Conservation (phyloP, 35 echinoderm and acorn worm species). For the Hemicentrotus pulcherrimus region DNA sequence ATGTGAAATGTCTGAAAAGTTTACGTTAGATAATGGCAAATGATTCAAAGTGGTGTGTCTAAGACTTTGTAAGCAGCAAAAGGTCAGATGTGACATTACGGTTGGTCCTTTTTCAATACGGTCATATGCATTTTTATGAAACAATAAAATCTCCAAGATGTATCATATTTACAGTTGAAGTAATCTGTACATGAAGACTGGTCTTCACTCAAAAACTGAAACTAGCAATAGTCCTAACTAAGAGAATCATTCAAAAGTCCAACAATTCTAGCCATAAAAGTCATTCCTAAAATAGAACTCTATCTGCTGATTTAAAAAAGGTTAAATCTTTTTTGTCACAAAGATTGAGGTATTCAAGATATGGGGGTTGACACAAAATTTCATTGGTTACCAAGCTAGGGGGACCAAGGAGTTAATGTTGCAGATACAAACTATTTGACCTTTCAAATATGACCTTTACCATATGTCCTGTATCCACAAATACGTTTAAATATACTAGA, state of each 20-base stretch:
- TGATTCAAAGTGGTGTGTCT: neutral
- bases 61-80: neutral
- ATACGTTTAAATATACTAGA: neutral
- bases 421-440: neutral
- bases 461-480: neutral
- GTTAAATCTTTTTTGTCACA: neutral
- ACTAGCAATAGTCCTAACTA: neutral
- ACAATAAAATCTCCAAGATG: constrained; percentile 3
- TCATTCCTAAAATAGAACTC: neutral
- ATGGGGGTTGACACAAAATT: neutral
- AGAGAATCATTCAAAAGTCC: no score
- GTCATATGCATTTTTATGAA: neutral
- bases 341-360: constrained; percentile 11
- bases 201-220: neutral
- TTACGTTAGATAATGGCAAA: neutral
- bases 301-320: neutral
- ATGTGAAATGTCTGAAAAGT: no score
- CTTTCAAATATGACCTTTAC: neutral
- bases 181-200: neutral
- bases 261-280: neutral
- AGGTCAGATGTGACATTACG: neutral
- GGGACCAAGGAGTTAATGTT: neutral
- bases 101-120: neutral
- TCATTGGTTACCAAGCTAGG: neutral
- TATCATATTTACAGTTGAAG: neutral